Evolutionary conservation across 1,140 invertebrate genomes (phyloP), one percentile per base, ranked within the genome.

Genomic region (Saccostrea echinata): DNA sequence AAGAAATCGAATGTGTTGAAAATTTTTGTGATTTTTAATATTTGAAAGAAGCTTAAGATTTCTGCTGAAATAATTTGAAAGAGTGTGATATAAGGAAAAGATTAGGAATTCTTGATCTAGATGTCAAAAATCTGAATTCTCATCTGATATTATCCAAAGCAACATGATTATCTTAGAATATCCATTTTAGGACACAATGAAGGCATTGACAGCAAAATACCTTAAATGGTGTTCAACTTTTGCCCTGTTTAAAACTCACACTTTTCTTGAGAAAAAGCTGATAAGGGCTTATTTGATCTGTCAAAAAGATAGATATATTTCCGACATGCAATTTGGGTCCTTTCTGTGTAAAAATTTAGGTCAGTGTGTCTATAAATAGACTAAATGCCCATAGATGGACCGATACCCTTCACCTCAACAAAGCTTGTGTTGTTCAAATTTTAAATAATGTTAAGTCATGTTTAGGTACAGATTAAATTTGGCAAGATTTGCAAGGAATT

Each of bases 181-280:
- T 21, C 55, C 43, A 43, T 43, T 43, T 43, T 43, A 57, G 55
- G 55, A 18, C 55, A 61, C 55, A 61, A 61, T 21, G 55, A 61
- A 76, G 27, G 24, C 30, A 76, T 76, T 76, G 68, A 30, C 13
- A 76, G 4, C 12, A 16, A 30, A 76, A 76, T 76, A 76, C 68
- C 68, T 76, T 76, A 76, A 76, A 76, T 76, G 68, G 68, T 76
- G 68, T 76, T 76, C 68, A 76, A 76, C 68, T 76, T 76, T 76
- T 76, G 68, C 68, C 68, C 68, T 76, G 24, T 76, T 76, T 76
- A 76, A 76, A 33, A 76, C 68, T 76, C 68, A 76, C 68, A 76
- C 68, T 76, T 76, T 76, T 76, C 68, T 76, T 76, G 68, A 76
- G 68, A 76, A 76, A 76, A 30, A 76, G 68, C 68, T 76, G 68